Evolutionary conservation across 2,797 vertebrate genomes (phyloP).

Genomic region (Carcharodon carcharias): DNA sequence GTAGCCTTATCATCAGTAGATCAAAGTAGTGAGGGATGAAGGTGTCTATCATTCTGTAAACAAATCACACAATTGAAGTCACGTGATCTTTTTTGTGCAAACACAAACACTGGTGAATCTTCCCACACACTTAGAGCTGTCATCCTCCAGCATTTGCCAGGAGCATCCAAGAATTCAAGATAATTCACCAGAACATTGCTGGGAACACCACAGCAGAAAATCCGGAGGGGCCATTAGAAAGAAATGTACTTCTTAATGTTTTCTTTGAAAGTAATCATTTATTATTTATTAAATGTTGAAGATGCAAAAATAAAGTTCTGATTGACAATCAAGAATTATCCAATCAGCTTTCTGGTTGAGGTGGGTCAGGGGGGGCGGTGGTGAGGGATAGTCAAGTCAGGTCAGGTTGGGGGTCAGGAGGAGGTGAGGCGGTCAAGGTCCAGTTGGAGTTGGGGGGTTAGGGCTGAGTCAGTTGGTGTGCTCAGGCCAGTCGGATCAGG

Average conservation of each 20-base stretch:
- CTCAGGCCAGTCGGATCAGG: no score
- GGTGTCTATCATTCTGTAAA: neutral
- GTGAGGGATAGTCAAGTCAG: no score
- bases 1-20: neutral
- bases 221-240: neutral
- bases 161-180: neutral
- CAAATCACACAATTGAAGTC: neutral
- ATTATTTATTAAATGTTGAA: neutral
- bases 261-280: neutral
- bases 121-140: neutral
- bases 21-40: neutral
- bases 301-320: neutral
- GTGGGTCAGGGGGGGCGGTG: neutral
- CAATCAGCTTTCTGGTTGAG: neutral
- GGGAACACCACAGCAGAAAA: neutral
- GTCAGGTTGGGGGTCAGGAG: no score
- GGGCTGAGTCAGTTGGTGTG: no score
- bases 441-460: no score
- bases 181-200: neutral
- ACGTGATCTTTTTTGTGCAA: neutral
- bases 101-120: neutral
- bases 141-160: neutral
- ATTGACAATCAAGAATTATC: neutral
- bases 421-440: no score
- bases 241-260: neutral